A percentile compares a stretch with the other conserved stretches of the same genome.
Evolutionary conservation across 2,797 vertebrate genomes (phyloP).

Genomic region (Ibycter americanus): DNA sequence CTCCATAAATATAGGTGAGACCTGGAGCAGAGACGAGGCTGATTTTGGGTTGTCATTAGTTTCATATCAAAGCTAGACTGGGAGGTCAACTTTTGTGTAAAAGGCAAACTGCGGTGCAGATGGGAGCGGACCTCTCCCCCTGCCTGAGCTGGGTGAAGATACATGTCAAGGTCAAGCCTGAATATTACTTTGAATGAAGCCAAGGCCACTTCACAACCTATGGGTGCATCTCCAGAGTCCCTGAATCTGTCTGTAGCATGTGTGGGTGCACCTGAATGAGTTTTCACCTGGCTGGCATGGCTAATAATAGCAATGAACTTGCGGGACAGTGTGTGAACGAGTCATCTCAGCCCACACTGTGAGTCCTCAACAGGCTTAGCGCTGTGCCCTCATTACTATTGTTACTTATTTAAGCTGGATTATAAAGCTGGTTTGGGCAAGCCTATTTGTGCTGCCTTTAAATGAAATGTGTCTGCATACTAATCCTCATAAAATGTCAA

Average conservation of each 20-base stretch:
- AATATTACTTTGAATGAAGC: background rate
- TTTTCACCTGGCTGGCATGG: background rate
- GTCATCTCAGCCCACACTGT: background rate
- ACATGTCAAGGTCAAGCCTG: background rate
- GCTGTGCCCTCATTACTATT: constrained; percentile 38
- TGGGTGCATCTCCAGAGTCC: background rate
- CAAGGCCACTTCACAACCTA: background rate
- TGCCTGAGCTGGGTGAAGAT: background rate
- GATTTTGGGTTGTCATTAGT: background rate
- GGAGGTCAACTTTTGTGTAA: background rate
- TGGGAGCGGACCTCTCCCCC: background rate
- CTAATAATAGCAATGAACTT: constrained; percentile 43
- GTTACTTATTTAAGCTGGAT: constrained; percentile 53
- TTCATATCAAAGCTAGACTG: background rate
- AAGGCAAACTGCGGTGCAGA: background rate
- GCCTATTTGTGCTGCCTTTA: constrained; percentile 24
- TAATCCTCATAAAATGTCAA: constrained; percentile 31
- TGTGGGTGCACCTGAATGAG: background rate
- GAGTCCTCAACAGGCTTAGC: background rate
- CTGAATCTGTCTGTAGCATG: background rate
- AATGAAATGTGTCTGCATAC: background rate
- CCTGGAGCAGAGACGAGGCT: background rate
- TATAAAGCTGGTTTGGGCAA: constrained; percentile 40
- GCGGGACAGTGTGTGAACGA: background rate
- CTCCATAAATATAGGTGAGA: background rate